Percentiles rank a stretch among this genome's conserved stretches.
phyloP scores from a whole-genome alignment of 2,888 invertebrate genomes.

The Ptychoptera contaminata region DNA sequence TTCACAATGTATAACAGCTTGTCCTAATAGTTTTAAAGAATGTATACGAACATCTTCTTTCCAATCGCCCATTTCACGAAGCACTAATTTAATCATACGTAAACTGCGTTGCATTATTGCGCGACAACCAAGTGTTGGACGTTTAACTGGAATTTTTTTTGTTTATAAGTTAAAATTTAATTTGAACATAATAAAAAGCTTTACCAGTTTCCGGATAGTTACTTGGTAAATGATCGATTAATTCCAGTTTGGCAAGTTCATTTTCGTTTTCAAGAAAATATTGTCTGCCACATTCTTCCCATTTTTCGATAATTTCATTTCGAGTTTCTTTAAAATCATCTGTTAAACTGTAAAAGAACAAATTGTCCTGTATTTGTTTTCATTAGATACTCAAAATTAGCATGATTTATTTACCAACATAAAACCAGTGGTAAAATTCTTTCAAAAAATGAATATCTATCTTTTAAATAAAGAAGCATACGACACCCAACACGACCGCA shows the following conservation, averaged over 20 bases:
- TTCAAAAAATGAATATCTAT: conserved; percentile 82
- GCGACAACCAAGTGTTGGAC: conserved; percentile 82
- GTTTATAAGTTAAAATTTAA: conserved; percentile 8
- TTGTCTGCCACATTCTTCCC: conserved; percentile 58
- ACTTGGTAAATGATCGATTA: conserved; percentile 42
- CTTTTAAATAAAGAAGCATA: conserved; percentile 62
- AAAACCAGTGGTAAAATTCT: conserved; percentile 70
- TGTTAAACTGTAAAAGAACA: conserved; percentile 39
- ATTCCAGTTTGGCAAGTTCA: conserved; percentile 75
- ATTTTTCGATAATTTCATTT: conserved; percentile 42
- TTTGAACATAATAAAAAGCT: conserved; percentile 5
- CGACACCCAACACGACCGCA: conserved; percentile 60
- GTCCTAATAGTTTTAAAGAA: conserved; percentile 25
- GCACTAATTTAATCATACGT: conserved; percentile 21
- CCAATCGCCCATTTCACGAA: conserved; percentile 26
- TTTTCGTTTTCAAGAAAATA: conserved; percentile 77
- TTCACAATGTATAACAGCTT: conserved; percentile 28
- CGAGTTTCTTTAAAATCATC: conserved; percentile 67
- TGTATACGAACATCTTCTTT: conserved; percentile 30
- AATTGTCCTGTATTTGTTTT: neutral
- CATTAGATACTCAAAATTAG: neutral
- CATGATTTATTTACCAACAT: conserved; percentile 42
- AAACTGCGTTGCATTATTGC: conserved; percentile 54
- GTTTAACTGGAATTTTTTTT: conserved; percentile 34
- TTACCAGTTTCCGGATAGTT: conserved; percentile 58